Conservation (phyloP, 92 coral and sea anemone species). For the Porites divaricata region DNA sequence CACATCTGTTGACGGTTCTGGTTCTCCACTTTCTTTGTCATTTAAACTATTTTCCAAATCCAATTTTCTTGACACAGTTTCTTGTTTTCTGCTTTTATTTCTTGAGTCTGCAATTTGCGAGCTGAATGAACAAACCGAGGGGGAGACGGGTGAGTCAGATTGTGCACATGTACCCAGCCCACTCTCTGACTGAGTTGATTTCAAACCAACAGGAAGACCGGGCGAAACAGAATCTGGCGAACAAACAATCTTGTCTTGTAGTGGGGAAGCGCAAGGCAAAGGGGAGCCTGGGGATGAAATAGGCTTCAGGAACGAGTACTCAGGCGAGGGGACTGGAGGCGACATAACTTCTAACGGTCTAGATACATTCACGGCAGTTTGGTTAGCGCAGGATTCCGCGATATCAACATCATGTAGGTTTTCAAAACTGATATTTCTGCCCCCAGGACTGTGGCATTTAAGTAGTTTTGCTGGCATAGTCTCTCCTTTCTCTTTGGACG, state of each 20-base stretch:
- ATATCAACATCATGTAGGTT: conserved; percentile 7
- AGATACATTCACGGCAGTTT: neutral
- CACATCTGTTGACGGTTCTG: neutral
- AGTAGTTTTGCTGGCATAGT: neutral
- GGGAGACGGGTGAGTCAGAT: conserved; percentile 30
- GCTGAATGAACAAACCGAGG: conserved; percentile 48
- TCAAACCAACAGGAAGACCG: neutral
- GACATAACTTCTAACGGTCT: conserved; percentile 53
- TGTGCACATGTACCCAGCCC: neutral
- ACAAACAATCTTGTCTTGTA: neutral
- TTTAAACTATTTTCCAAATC: neutral
- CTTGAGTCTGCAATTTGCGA: neutral
- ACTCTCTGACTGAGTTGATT: conserved; percentile 11
- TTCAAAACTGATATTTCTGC: neutral
- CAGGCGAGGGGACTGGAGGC: conserved; percentile 81
- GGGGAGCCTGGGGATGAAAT: conserved; percentile 41
- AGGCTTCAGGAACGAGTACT: conserved; percentile 51
- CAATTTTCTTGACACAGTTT: conserved; percentile 2
- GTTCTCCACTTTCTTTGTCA: neutral
- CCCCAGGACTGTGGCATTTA: neutral
- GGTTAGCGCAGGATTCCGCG: conserved; percentile 6
- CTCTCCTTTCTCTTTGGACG: neutral
- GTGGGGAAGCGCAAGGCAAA: conserved; percentile 10
- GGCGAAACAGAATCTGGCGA: conserved; percentile 16
- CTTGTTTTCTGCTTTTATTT: neutral